Percentiles rank a stretch among this genome's conserved stretches.
Evolutionary conservation across 2,113 vertebrate genomes (phyloP).

Genomic region (Isichthys henryi): DNA sequence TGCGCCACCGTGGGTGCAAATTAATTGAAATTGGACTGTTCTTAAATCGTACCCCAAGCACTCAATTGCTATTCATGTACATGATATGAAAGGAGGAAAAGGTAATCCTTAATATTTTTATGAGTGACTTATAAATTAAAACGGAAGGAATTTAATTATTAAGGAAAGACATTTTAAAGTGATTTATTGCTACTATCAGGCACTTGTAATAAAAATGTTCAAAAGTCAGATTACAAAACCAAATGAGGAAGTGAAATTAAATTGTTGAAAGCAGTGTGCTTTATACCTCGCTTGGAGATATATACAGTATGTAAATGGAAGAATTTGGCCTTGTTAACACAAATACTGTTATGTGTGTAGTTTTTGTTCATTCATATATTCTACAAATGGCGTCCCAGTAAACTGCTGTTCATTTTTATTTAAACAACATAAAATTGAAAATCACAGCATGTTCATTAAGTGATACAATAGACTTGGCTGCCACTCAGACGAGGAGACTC

Average conservation of each 20-base stretch:
- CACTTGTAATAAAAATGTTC: slow-evolving; percentile 8
- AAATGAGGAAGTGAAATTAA: slow-evolving; percentile 29
- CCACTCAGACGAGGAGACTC: not conserved
- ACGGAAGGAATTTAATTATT: slow-evolving; percentile 25
- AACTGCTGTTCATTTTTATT: not conserved
- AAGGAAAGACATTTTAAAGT: slow-evolving; percentile 25
- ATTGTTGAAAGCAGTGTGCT: slow-evolving; percentile 13
- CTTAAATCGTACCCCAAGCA: not conserved
- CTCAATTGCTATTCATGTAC: not conserved
- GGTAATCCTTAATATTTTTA: slow-evolving; percentile 15
- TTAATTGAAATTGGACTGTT: not conserved
- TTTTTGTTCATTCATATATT: not conserved
- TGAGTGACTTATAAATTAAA: slow-evolving; percentile 36
- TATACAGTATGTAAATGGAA: slow-evolving; percentile 8
- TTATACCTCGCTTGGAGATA: slow-evolving; percentile 27
- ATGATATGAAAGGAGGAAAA: not conserved
- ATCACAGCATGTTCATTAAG: not conserved
- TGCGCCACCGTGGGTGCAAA: not conserved
- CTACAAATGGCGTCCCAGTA: not conserved
- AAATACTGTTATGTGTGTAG: not conserved
- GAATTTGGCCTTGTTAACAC: not conserved
- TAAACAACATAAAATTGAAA: not conserved
- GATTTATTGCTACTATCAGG: not conserved
- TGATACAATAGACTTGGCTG: not conserved
- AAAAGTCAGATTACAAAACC: slow-evolving; percentile 18